These are phyloP conservation scores for Monarcha castaneiventris DNA, from an alignment of 2,113 vertebrate genomes.

Conservation along the genomic window DNA sequence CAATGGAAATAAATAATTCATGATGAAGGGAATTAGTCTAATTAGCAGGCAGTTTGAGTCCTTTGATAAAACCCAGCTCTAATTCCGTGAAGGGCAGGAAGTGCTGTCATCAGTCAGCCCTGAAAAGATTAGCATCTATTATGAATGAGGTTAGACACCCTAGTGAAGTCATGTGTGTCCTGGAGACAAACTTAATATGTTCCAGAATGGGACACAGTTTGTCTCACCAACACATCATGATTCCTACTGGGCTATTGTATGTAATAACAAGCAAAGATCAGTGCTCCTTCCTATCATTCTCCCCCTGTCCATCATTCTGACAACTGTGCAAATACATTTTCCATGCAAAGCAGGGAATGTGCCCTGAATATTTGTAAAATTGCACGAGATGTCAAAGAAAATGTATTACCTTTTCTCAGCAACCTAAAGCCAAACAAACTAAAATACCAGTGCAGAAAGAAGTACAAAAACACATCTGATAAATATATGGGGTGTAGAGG, in stretches of 20 bases:
- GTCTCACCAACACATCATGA: conserved; percentile 80
- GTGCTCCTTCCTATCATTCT: conserved; percentile 73
- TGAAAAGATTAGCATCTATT: conserved; percentile 98
- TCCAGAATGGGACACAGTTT: conserved; percentile 89
- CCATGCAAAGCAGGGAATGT: conserved; percentile 83
- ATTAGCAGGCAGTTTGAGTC: conserved; percentile 99
- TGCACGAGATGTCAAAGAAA: conserved; percentile 69
- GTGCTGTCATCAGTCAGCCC: conserved; percentile 96
- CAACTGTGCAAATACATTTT: conserved; percentile 90
- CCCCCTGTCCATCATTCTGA: conserved; percentile 87
- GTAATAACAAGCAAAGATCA: conserved; percentile 84
- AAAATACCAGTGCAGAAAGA: conserved; percentile 51
- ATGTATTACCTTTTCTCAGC: conserved; percentile 67
- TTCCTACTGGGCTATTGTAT: conserved; percentile 87
- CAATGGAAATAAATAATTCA: conserved; percentile 99
- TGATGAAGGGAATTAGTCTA: conserved; percentile 96
- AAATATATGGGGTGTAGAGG: not conserved
- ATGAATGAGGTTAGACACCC: conserved; percentile 93
- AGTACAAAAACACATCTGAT: conserved; percentile 32
- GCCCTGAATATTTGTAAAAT: conserved; percentile 74
- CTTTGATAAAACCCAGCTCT: conserved; percentile 96
- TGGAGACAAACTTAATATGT: conserved; percentile 97
- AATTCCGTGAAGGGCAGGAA: conserved; percentile 97
- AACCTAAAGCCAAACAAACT: conserved; percentile 65
- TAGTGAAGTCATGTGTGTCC: conserved; percentile 95